These are phyloP conservation scores for Lophotis ruficrista DNA, from an alignment of 2,113 vertebrate species.

Conservation along the genomic window DNA sequence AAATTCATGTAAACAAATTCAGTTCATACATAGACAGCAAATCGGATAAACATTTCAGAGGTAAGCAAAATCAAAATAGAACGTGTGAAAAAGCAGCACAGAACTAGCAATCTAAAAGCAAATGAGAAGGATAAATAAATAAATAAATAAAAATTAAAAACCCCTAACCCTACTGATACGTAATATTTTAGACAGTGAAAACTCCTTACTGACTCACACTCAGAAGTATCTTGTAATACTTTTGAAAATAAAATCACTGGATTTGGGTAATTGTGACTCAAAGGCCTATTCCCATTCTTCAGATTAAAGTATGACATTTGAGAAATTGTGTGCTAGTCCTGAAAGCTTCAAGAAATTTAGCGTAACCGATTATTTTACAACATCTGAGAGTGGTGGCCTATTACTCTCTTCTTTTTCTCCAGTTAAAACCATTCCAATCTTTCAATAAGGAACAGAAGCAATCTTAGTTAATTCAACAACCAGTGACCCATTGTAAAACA, in stretches of 20 bases:
- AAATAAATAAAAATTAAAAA: not conserved
- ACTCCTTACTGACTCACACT: not conserved
- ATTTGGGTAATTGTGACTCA: not conserved
- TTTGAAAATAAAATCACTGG: not conserved
- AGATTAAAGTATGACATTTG: not conserved
- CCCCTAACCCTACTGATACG: rapidly evolving
- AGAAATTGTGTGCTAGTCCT: not conserved
- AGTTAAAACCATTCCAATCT: not conserved
- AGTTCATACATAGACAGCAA: not conserved
- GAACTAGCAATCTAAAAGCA: not conserved
- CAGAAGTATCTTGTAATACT: not conserved
- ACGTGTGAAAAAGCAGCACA: not conserved
- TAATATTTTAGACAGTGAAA: not conserved
- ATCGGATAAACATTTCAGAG: not conserved
- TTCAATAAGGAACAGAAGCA: not conserved
- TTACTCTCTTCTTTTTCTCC: not conserved
- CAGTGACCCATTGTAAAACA: not conserved
- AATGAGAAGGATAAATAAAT: not conserved
- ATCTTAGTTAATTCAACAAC: not conserved
- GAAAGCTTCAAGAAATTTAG: not conserved
- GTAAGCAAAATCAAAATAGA: not conserved
- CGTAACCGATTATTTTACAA: not conserved
- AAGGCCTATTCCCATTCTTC: not conserved
- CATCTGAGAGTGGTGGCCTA: not conserved
- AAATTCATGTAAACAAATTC: not conserved